Evolutionary conservation across 1,140 invertebrate genomes (phyloP), one percentile per base, ranked within the genome.

Genomic region (Euwallacea fornicatus): DNA sequence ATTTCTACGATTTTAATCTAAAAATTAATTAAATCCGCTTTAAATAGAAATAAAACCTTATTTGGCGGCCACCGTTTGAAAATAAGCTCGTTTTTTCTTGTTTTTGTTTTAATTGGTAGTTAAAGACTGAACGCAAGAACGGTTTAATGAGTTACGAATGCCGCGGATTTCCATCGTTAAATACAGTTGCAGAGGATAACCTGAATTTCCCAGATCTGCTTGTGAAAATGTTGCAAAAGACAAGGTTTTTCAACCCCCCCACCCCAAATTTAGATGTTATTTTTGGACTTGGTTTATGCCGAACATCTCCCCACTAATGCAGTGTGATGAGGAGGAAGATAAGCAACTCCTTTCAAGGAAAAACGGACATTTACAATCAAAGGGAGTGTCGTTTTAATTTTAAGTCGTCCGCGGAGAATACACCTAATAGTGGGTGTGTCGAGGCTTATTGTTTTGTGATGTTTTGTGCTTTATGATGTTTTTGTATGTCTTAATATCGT

Each of bases 1-100:
- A 72, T 71, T 71, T 72, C 56, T 64, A 16, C 46, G 71, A 72
- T 72, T 72, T 72, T 72, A 72, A 72, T 72, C 71, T 72, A 67
- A 72, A 72, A 72, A 72, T 72, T 72, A 72, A 72, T 72, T 72
- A 72, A 66, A 67, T 43, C 67, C 63, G 58, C 64, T 72, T 72
- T 72, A 72, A 72, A 72, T 72, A 72, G 71, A 44, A 67, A 67
- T 72, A 66, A 62, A 71, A 11, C 71, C 71, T 55, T 67, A 61
- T 72, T 67, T 54, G 62, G 69, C 54, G 60, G 56, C 10, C 13
- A 42, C n/a, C 42, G 66, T 7, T 42, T 66, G 50, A 21, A 58
- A 58, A 58, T 58, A 66, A 56, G 53, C 53, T 46, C 46, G 42
- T 44, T 66, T 56, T 54, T 42, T 47, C 42, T 66, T 42, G 41